Conservation (phyloP, 2,113 vertebrate species). For the Zeus faber region DNA sequence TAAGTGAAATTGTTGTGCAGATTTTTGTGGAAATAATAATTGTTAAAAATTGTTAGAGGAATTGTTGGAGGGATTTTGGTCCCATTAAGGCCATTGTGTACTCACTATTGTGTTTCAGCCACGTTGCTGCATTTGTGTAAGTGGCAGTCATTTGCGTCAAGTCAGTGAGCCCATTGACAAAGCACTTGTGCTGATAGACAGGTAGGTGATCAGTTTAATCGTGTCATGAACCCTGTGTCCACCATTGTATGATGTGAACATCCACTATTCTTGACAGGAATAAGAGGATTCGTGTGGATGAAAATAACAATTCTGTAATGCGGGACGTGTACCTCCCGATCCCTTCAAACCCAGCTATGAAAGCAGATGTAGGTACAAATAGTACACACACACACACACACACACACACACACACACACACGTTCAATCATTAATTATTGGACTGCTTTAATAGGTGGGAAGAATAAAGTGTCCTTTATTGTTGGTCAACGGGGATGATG, state of each 20-base stretch:
- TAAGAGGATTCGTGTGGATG: rapidly evolving
- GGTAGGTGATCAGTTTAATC: slow-evolving; percentile 34
- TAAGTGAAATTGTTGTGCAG: no score
- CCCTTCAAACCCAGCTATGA: slow-evolving; percentile 1
- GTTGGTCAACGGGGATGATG: slow-evolving; percentile 64
- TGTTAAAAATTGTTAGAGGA: neutral
- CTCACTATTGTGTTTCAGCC: slow-evolving; percentile 54
- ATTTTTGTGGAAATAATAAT: no score
- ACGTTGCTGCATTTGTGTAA: slow-evolving; percentile 66
- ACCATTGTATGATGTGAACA: neutral
- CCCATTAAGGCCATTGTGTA: neutral
- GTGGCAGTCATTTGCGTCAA: slow-evolving; percentile 27
- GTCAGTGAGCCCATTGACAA: rapidly evolving
- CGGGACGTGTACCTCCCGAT: slow-evolving; percentile 30
- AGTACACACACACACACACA: no score
- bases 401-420: no score
- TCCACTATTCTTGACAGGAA: slow-evolving; percentile 32
- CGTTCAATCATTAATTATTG: no score
- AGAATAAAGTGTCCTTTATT: slow-evolving; percentile 68
- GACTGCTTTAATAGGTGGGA: slow-evolving; percentile 50
- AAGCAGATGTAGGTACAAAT: slow-evolving; percentile 51
- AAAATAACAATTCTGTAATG: slow-evolving; percentile 50
- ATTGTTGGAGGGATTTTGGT: neutral
- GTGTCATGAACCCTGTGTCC: neutral
- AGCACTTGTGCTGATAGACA: rapidly evolving